Conservation (phyloP, 2,113 vertebrate species). For the Semicossyphus pulcher region DNA sequence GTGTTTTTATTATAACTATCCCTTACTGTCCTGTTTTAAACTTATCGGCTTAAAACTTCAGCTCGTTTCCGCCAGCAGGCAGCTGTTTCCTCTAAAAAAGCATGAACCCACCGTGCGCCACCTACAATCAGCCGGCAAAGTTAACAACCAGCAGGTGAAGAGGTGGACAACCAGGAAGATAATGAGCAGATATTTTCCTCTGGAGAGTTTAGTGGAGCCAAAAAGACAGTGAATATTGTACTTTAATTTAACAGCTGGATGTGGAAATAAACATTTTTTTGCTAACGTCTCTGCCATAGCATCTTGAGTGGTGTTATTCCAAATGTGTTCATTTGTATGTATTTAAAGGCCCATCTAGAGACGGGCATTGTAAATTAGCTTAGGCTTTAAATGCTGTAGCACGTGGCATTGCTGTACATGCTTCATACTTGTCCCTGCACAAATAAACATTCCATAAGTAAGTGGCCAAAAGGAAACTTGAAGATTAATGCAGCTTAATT, state of each 20-base stretch:
- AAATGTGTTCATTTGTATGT: no score
- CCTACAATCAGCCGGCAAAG: background rate
- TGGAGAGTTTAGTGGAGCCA: background rate
- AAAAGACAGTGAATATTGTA: background rate
- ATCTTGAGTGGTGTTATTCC: background rate
- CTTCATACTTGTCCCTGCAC: no score
- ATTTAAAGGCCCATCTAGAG: no score
- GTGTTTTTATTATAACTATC: background rate
- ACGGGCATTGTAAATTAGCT: no score
- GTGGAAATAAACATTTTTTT: background rate
- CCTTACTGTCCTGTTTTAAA: background rate
- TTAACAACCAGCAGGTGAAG: background rate
- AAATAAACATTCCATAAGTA: no score
- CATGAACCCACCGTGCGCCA: background rate
- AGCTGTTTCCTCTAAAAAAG: background rate
- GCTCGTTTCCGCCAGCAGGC: background rate
- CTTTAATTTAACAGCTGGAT: background rate
- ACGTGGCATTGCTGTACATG: no score
- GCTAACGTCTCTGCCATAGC: background rate
- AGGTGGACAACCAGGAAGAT: background rate
- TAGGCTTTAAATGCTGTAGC: no score
- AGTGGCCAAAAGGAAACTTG: background rate
- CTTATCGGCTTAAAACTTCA: background rate
- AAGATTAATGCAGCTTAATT: background rate
- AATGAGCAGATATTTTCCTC: background rate